phyloP scores from a whole-genome alignment of 2,888 invertebrate species.

The Ceriagrion tenellum region DNA sequence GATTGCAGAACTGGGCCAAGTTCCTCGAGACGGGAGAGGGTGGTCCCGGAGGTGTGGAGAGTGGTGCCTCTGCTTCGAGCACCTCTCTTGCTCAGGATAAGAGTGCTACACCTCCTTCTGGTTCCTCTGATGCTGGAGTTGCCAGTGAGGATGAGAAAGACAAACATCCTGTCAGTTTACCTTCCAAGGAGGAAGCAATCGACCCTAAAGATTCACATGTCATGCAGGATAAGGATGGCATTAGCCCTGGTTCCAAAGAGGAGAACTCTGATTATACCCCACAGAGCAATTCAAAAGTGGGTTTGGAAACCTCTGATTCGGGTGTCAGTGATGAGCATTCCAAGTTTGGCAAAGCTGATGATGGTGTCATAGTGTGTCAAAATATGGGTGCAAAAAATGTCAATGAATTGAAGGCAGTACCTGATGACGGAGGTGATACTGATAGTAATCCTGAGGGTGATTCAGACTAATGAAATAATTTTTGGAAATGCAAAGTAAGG shows the following conservation, averaged over 20 bases:
- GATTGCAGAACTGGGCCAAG: conserved; percentile 93
- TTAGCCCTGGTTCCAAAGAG: not conserved
- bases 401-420: not conserved
- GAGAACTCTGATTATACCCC: not conserved
- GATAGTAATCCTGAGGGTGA: conserved; percentile 56
- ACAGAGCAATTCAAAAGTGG: not conserved
- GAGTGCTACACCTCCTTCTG: not conserved
- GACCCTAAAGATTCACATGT: too few species aligned
- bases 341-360: not conserved
- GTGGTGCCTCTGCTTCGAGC: not conserved
- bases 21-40: conserved; percentile 85
- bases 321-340: conserved; percentile 12
- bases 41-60: conserved; percentile 67
- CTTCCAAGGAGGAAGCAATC: not conserved
- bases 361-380: too few species aligned
- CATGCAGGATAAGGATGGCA: not conserved
- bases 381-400: not conserved
- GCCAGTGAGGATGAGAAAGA: not conserved
- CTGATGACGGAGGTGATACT: conserved; percentile 31
- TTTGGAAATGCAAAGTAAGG: not conserved
- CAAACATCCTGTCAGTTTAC: not conserved
- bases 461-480: conserved; percentile 18
- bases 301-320: not conserved
- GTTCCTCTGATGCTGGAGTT: not conserved
- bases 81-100: not conserved